Conservation (phyloP, 2,888 invertebrate genomes). For the Rutpela maculata region DNA sequence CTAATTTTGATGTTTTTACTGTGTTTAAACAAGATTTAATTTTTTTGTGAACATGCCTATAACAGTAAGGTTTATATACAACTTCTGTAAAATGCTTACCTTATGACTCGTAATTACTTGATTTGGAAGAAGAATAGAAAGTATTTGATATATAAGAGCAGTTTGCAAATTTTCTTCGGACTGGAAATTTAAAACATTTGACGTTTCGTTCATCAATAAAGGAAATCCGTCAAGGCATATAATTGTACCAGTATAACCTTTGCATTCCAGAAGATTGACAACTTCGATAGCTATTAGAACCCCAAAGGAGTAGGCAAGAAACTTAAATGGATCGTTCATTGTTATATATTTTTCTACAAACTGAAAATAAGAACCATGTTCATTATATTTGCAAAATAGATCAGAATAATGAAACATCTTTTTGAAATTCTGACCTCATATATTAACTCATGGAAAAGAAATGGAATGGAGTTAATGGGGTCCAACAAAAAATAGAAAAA, state of each 20-base stretch:
- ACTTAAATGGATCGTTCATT: not conserved
- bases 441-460: too few relatives aligned
- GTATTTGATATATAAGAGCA: constrained; percentile 73
- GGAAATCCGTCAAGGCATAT: constrained; percentile 90
- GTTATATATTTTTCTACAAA: not conserved
- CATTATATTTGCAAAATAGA: too few relatives aligned
- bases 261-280: constrained; percentile 81
- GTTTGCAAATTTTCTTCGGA: constrained; percentile 76
- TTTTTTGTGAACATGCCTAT: too few relatives aligned
- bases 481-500: too few relatives aligned
- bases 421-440: too few relatives aligned
- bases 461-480: too few relatives aligned
- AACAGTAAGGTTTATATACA: too few relatives aligned
- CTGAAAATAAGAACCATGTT: not conserved
- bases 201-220: constrained; percentile 77
- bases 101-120: constrained; percentile 16
- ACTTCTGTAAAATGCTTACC: not conserved
- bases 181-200: constrained; percentile 72
- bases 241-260: constrained; percentile 80
- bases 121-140: constrained; percentile 66
- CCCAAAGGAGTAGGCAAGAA: constrained; percentile 90
- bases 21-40: too few relatives aligned
- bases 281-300: constrained; percentile 86
- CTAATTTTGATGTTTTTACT: too few relatives aligned
- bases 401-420: too few relatives aligned